Base-by-base conservation (phyloP, 2,113 vertebrate genomes). In the Hippoglossus stenolepis region DNA sequence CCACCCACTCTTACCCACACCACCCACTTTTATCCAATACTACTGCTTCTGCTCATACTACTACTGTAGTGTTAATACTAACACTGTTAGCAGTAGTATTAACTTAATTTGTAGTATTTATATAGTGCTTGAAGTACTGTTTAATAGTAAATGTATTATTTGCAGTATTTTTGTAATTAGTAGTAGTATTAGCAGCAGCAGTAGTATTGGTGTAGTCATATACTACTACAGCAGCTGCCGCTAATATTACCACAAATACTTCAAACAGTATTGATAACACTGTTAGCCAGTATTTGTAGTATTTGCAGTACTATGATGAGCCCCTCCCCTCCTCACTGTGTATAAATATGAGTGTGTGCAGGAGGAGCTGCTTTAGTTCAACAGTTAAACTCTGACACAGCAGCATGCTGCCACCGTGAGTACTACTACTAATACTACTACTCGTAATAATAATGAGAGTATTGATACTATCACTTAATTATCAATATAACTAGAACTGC, bases 391-490 rank as follows among this genome's bases (percentile, higher is more conserved):
- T 45, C 1, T 62, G 24, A 31, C 15, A 79, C 60, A 81, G 75
- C 80, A 87, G 47, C 31, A 88, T 89, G 85, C 70, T 89, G 75
- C 86, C 87, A 75, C 70, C 24, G 86, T 90, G 83, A 90, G 89
- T 90, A 87, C 31, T 61, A 47, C 68, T 65, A 53, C 40, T 40
- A 23, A 26, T 57, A 9, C 3, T 23, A 60, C 20, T 62, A 70
- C 23, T 28, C 11, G 4, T 40, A 76, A 13, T 57, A 45, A n/a
- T 60, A 20, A 20, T 38, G 9, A 38, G 35, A 38, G 35, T 68
- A 51, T 28, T 51, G 15, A 9, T 35, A 61, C 3, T 77, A 0
- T 10, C 45, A 31, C 10, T 68, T 31, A 7, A 5, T 1, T 54
- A 31, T 12, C 40, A 40, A 23, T 24, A 20, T 10, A 26, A 45